A percentile compares a stretch with the other conserved stretches of the same genome.
These are phyloP conservation scores for Catonia carolina DNA, from an alignment of 2,888 invertebrate genomes.

Conservation along the genomic window DNA sequence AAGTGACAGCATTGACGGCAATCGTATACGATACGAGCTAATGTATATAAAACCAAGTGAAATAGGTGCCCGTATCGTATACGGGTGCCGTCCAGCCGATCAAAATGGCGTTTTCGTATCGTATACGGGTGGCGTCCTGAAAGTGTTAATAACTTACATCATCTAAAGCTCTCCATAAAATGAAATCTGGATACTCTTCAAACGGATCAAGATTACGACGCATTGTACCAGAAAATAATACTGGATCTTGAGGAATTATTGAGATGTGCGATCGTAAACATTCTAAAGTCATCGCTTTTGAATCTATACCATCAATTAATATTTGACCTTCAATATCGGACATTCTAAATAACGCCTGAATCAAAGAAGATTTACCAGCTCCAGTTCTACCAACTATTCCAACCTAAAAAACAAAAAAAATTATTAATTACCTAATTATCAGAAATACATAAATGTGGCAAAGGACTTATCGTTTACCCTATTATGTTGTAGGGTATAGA, in stretches of 20 bases:
- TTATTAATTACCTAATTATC: too few species aligned
- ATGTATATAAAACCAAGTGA: too few species aligned
- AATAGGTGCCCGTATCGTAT: too few species aligned
- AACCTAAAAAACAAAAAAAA: conserved; percentile 42
- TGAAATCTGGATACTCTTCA: conserved; percentile 44
- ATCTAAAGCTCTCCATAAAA: conserved; percentile 49
- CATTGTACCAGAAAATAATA: conserved; percentile 50
- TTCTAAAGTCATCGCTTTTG: conserved; percentile 51
- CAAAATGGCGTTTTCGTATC: too few species aligned
- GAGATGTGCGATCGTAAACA: conserved; percentile 55
- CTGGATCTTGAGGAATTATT: conserved; percentile 56
- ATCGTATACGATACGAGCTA: too few species aligned
- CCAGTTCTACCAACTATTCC: conserved; percentile 63
- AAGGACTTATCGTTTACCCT: too few species aligned
- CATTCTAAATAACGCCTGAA: conserved; percentile 60
- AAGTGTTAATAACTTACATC: conserved; percentile 37
- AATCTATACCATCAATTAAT: conserved; percentile 60
- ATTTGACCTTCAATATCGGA: conserved; percentile 61
- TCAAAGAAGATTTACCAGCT: conserved; percentile 63
- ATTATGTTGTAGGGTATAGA: too few species aligned
- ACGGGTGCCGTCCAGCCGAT: too few species aligned
- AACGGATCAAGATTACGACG: conserved; percentile 49
- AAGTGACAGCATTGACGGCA: too few species aligned
- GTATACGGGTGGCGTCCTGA: too few species aligned
- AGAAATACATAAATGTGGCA: background rate